phyloP scores from a whole-genome alignment of 2,113 vertebrate genomes.

The Phrynocephalus versicolor region DNA sequence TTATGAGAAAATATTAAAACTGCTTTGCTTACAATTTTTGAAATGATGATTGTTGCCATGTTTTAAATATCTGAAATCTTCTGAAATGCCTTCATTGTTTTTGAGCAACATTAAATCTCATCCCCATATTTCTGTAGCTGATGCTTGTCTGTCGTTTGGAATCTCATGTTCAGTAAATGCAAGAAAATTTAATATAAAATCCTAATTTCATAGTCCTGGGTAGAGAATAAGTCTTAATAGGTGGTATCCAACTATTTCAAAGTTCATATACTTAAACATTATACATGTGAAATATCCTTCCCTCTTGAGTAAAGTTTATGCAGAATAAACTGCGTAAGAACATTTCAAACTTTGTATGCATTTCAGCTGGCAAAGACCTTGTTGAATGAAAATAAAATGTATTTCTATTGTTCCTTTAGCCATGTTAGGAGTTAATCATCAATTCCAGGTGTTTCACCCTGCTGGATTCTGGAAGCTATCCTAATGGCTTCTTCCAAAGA shows the following conservation, averaged over 20 bases:
- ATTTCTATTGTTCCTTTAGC: slow-evolving; percentile 66
- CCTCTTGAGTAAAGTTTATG: slow-evolving; percentile 77
- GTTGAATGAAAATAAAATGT: slow-evolving; percentile 70
- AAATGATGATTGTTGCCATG: slow-evolving; percentile 65
- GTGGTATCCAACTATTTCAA: slow-evolving; percentile 71
- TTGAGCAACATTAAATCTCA: slow-evolving; percentile 68
- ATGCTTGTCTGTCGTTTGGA: slow-evolving; percentile 67
- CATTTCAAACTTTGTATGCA: slow-evolving; percentile 64
- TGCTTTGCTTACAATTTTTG: slow-evolving; percentile 69
- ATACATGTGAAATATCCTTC: slow-evolving; percentile 73
- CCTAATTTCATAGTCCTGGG: slow-evolving; percentile 77
- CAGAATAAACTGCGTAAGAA: slow-evolving; percentile 64
- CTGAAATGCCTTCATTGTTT: slow-evolving; percentile 70
- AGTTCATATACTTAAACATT: slow-evolving; percentile 78
- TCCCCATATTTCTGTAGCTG: slow-evolving; percentile 55
- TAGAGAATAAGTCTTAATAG: slow-evolving; percentile 67
- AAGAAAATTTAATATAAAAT: slow-evolving; percentile 70
- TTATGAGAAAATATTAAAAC: slow-evolving; percentile 64
- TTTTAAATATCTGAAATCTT: slow-evolving; percentile 69
- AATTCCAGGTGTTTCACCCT: slow-evolving; percentile 94
- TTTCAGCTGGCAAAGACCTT: slow-evolving; percentile 65
- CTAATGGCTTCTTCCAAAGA: slow-evolving; percentile 98
- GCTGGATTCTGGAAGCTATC: slow-evolving; percentile 98
- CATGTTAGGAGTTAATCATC: slow-evolving; percentile 84
- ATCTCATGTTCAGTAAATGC: slow-evolving; percentile 66